Evolutionary conservation across 1,140 invertebrate species (phyloP).

Genomic region (Drosophila varians): DNA sequence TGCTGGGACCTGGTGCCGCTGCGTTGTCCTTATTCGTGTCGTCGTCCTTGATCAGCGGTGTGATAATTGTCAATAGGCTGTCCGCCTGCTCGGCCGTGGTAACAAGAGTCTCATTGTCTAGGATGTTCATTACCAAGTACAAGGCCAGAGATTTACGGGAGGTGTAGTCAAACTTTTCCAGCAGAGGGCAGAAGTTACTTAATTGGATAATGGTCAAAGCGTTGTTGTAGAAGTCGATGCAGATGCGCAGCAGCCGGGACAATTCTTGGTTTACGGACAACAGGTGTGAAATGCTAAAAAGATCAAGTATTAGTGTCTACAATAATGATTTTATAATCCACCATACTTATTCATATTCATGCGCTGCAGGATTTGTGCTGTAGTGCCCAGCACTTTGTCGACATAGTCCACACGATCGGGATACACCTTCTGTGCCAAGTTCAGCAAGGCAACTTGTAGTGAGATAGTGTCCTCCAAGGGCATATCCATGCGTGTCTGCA

Average conservation of each 20-base stretch:
- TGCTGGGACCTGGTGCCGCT: slow-evolving; percentile 83
- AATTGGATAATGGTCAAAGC: slow-evolving; percentile 93
- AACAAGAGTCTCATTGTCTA: slow-evolving; percentile 91
- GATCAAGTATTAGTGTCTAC: background rate
- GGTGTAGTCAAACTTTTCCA: slow-evolving; percentile 95
- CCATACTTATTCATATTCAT: slow-evolving; percentile 90
- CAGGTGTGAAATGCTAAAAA: slow-evolving; percentile 70
- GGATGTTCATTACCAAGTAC: slow-evolving; percentile 87
- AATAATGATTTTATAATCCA: too few species aligned
- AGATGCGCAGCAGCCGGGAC: slow-evolving; percentile 96
- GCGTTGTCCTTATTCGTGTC: slow-evolving; percentile 84
- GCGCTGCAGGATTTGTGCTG: slow-evolving; percentile 92
- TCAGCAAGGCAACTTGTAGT: slow-evolving; percentile 97
- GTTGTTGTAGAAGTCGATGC: slow-evolving; percentile 97
- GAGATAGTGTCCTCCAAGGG: slow-evolving; percentile 98
- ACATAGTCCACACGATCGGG: slow-evolving; percentile 97
- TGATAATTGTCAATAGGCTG: slow-evolving; percentile 90
- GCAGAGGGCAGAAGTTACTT: slow-evolving; percentile 92
- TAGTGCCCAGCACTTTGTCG: slow-evolving; percentile 96
- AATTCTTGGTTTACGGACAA: slow-evolving; percentile 87
- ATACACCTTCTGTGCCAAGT: slow-evolving; percentile 98
- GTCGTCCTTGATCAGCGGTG: slow-evolving; percentile 95
- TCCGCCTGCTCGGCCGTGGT: slow-evolving; percentile 94
- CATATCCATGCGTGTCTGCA: slow-evolving; percentile 96
- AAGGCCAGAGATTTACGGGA: slow-evolving; percentile 94